Percentiles rank a stretch among this genome's conserved stretches.
These are phyloP conservation scores for Catharus ustulatus DNA, from an alignment of 2,797 vertebrate species.

Conservation along the genomic window DNA sequence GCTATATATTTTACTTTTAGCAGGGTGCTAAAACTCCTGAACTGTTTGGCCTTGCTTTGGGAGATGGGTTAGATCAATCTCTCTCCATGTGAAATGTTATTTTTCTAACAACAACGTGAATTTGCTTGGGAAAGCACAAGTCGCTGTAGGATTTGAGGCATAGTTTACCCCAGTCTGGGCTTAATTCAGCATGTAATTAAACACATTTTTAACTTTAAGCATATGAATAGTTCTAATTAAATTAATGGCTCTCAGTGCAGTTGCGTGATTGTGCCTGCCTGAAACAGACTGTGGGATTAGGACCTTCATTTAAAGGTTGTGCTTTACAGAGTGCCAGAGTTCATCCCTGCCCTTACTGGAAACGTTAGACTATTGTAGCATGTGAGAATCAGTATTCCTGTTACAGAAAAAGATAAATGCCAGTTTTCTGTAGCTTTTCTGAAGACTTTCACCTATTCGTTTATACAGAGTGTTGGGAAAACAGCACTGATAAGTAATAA, in stretches of 20 bases:
- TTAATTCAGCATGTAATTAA: constrained; percentile 54
- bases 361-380: background rate
- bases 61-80: background rate
- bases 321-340: background rate
- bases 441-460: background rate
- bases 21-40: background rate
- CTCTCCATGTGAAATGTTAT: background rate
- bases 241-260: background rate
- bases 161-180: background rate
- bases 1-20: background rate
- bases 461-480: background rate
- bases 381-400: background rate
- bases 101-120: background rate
- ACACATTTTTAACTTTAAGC: constrained; percentile 27
- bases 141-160: background rate
- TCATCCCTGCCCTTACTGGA: background rate
- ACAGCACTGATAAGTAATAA: constrained; percentile 15
- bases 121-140: background rate
- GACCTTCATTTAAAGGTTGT: background rate
- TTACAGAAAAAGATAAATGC: background rate
- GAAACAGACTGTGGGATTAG: constrained; percentile 14
- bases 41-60: background rate
- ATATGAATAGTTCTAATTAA: constrained; percentile 40
- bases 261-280: constrained; percentile 14
- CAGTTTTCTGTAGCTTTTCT: background rate